phyloP scores from a whole-genome alignment of 2,888 invertebrate species.

The Nemurella pictetii region DNA sequence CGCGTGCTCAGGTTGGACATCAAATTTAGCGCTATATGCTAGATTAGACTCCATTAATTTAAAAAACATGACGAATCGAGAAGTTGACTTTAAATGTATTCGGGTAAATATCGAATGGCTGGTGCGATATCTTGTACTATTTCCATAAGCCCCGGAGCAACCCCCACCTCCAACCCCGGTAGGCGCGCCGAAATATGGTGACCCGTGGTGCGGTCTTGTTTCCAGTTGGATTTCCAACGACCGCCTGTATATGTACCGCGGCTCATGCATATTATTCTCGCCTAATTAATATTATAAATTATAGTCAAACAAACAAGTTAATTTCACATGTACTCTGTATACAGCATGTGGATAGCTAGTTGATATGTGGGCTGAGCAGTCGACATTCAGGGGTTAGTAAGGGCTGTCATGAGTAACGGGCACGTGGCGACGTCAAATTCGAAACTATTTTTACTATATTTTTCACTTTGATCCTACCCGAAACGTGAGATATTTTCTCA shows the following conservation, averaged over 20 bases:
- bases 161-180: background rate
- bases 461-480: background rate
- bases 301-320: constrained; percentile 24
- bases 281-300: constrained; percentile 24
- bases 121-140: too few species aligned
- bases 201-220: background rate
- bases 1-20: too few species aligned
- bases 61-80: too few species aligned
- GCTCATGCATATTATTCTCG: constrained; percentile 21
- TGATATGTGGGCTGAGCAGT: background rate
- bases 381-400: background rate
- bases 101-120: too few species aligned
- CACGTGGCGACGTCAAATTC: background rate
- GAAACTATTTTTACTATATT: background rate
- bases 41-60: too few species aligned
- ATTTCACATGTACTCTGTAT: background rate
- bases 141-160: too few species aligned
- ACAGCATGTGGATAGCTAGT: background rate
- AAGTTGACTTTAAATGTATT: too few species aligned
- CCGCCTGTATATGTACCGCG: background rate
- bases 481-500: background rate
- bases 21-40: too few species aligned
- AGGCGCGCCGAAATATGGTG: background rate
- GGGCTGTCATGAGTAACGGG: too few species aligned
- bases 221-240: background rate